Percentiles rank a stretch among this genome's conserved stretches.
phyloP scores from a whole-genome alignment of 2,797 vertebrate species.

The Spinibarbus caldwelli region DNA sequence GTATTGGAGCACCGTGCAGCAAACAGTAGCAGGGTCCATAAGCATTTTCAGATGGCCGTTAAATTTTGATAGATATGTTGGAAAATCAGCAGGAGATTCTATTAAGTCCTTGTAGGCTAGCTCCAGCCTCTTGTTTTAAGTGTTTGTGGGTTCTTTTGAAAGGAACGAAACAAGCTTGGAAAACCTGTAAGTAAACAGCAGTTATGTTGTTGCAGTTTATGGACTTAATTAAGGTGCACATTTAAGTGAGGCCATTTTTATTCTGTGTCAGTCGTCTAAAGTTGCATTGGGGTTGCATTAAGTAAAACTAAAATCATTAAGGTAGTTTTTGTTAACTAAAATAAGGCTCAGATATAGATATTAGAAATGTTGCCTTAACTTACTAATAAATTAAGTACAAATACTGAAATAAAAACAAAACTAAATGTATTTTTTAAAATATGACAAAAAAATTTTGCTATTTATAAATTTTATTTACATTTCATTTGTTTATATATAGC shows the following conservation, averaged over 20 bases:
- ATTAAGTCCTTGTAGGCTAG: background rate
- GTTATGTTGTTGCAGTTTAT: conserved; percentile 2
- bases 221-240: background rate
- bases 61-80: conserved; percentile 54
- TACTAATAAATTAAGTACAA: background rate
- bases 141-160: conserved; percentile 27
- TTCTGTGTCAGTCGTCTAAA: background rate
- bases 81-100: conserved; percentile 60
- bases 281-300: background rate
- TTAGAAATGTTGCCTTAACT: background rate
- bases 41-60: conserved; percentile 72
- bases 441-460: too few relatives aligned
- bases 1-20: conserved; percentile 11
- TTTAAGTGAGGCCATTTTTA: background rate
- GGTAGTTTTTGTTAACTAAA: background rate
- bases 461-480: background rate
- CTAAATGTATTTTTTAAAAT: too few relatives aligned
- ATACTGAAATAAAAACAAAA: background rate
- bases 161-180: background rate
- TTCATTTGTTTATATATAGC: background rate
- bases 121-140: conserved; percentile 10
- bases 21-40: conserved; percentile 48
- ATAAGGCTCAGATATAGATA: too few relatives aligned
- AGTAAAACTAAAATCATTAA: background rate
- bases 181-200: conserved; percentile 4